These are phyloP conservation scores for Panzeria rudis DNA, from an alignment of 2,888 invertebrate genomes.

Conservation along the genomic window DNA sequence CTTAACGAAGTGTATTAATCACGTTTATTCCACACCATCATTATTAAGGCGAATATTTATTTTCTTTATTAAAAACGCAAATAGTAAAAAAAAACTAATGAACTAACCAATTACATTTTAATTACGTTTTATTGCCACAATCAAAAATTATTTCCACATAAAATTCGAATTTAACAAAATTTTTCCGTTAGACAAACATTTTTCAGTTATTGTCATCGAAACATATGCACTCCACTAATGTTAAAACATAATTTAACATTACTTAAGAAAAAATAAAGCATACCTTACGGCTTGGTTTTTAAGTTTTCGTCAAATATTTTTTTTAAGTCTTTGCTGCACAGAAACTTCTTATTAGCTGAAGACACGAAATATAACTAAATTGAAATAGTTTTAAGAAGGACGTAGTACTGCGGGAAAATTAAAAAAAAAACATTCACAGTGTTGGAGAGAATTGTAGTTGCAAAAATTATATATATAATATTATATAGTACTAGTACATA, in stretches of 20 bases:
- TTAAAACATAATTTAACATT: background rate
- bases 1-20: constrained; percentile 21
- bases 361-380: constrained; percentile 66
- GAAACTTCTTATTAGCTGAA: constrained; percentile 63
- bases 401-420: constrained; percentile 23
- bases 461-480: background rate
- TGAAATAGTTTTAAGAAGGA: constrained; percentile 34
- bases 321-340: background rate
- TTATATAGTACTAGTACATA: too few species aligned
- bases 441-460: constrained; percentile 12
- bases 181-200: background rate
- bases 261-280: constrained; percentile 4
- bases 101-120: constrained; percentile 3
- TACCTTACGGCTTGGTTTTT: constrained; percentile 17
- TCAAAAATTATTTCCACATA: constrained; percentile 14
- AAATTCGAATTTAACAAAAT: constrained; percentile 30
- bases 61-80: constrained; percentile 5
- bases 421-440: constrained; percentile 19
- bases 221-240: background rate
- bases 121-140: background rate
- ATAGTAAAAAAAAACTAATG: background rate
- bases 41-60: background rate
- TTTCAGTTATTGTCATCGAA: too few species aligned
- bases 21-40: constrained; percentile 1
- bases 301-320: background rate